Conservation (phyloP, 2,888 invertebrate genomes). For the Lacanobia wlatinum region DNA sequence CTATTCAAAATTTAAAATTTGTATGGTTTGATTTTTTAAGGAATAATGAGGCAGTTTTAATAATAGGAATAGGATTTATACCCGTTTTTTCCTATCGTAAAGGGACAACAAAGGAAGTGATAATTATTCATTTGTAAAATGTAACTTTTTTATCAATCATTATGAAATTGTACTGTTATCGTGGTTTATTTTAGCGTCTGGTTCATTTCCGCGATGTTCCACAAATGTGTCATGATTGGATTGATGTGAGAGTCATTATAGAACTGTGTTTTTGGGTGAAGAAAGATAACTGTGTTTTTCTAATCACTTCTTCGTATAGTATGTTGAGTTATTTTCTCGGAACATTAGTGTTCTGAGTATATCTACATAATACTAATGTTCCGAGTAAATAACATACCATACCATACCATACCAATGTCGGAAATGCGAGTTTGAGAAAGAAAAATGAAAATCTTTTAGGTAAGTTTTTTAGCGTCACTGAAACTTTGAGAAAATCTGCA, state of each 20-base stretch:
- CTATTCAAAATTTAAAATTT: too few species aligned
- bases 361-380: too few species aligned
- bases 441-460: too few species aligned
- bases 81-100: constrained; percentile 5
- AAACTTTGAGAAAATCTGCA: background rate
- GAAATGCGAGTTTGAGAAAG: background rate
- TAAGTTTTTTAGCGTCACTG: background rate
- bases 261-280: constrained; percentile 37
- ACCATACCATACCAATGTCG: too few species aligned
- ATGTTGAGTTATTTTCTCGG: background rate
- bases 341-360: background rate
- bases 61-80: background rate
- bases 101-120: constrained; percentile 35
- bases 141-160: constrained; percentile 35
- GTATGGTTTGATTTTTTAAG: too few species aligned
- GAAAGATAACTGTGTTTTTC: background rate
- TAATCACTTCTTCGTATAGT: background rate
- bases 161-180: constrained; percentile 41
- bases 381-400: background rate
- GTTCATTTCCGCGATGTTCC: constrained; percentile 28
- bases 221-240: constrained; percentile 12
- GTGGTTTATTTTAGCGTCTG: constrained; percentile 30
- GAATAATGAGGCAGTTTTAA: too few species aligned
- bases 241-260: background rate
- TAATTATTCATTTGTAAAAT: constrained; percentile 36